Evolutionary conservation across 2,113 vertebrate species (phyloP).

Genomic region (Herpetotheres cachinnans): DNA sequence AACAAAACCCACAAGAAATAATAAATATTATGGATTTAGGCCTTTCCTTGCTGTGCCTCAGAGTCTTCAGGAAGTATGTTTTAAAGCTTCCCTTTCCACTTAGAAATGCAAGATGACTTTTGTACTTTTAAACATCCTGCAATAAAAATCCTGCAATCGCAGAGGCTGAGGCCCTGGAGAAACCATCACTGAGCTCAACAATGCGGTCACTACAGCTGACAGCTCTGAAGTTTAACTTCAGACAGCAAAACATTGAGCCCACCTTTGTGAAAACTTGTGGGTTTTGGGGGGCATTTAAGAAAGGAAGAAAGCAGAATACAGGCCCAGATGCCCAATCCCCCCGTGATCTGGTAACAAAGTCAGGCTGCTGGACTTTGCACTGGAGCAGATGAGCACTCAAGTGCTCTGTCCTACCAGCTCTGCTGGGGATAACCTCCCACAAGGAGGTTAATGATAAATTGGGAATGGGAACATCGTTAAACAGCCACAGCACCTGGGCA

Average conservation of each 20-base stretch:
- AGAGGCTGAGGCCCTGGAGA: neutral
- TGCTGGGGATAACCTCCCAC: neutral
- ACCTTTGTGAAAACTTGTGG: neutral
- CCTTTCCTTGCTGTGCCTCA: neutral
- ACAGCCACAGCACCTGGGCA: neutral
- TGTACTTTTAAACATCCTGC: neutral
- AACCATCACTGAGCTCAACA: neutral
- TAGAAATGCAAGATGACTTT: neutral
- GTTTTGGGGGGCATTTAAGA: neutral
- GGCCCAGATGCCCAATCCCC: fast-evolving
- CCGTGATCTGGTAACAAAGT: fast-evolving
- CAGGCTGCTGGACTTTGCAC: neutral
- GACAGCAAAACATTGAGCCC: neutral
- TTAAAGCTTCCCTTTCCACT: neutral
- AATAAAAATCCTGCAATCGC: neutral
- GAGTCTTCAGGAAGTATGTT: neutral
- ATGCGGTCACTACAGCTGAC: neutral
- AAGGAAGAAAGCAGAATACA: neutral
- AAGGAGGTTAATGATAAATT: neutral
- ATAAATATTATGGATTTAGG: neutral
- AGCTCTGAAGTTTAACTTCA: neutral
- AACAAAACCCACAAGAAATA: neutral
- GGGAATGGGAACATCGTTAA: neutral
- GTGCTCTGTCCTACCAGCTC: neutral
- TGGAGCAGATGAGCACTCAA: fast-evolving